These are phyloP conservation scores for Caenorhabditis remanei DNA, from an alignment of 1,140 invertebrate species.

Conservation along the genomic window DNA sequence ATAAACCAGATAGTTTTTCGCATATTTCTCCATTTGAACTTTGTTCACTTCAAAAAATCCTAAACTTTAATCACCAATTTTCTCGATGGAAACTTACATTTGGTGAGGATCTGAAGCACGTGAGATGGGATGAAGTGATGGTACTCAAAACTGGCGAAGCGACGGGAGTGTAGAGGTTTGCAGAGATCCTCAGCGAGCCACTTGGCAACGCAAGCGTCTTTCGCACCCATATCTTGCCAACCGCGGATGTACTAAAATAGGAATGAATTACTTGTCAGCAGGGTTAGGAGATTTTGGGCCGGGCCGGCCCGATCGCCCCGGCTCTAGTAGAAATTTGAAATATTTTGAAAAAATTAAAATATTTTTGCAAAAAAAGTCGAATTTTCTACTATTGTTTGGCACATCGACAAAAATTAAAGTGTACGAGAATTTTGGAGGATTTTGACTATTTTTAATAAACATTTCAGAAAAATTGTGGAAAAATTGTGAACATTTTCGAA, in stretches of 20 bases:
- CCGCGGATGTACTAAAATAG: constrained; percentile 21
- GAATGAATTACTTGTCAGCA: no score
- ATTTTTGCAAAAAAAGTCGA: no score
- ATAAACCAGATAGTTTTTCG: constrained; percentile 16
- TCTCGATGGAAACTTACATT: neutral
- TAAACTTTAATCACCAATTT: neutral
- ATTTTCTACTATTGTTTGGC: no score
- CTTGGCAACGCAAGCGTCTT: neutral
- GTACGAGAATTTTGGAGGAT: no score
- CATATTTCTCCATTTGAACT: constrained; percentile 34
- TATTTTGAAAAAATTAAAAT: no score
- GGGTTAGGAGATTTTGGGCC: no score
- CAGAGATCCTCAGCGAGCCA: neutral
- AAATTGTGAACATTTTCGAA: no score
- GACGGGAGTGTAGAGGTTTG: constrained; percentile 12
- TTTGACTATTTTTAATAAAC: no score
- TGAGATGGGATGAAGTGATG: constrained; percentile 46
- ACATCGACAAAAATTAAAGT: no score
- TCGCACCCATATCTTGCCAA: constrained; percentile 1
- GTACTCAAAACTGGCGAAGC: constrained; percentile 45
- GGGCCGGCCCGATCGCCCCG: no score
- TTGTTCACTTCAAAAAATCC: constrained; percentile 30
- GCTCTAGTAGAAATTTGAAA: no score
- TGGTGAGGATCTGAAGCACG: neutral
- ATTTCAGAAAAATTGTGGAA: no score